These are phyloP conservation scores for Psammodynastes pulverulentus DNA, from an alignment of 2,113 vertebrate genomes.

Conservation along the genomic window DNA sequence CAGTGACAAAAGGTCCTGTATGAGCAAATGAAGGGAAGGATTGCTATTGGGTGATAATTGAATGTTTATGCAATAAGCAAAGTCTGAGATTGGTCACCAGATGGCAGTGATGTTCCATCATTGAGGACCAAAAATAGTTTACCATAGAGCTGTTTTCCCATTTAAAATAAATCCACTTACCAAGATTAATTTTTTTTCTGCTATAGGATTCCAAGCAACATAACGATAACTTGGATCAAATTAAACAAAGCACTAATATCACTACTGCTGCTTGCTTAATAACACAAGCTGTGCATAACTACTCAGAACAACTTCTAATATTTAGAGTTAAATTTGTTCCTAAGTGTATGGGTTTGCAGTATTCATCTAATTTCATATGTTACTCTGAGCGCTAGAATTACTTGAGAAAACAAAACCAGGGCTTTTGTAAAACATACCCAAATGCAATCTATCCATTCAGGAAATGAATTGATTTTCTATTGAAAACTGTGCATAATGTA, in stretches of 20 bases:
- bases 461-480: background rate
- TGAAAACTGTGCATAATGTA: background rate
- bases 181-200: constrained; percentile 54
- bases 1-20: background rate
- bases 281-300: background rate
- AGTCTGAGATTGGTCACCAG: constrained; percentile 21
- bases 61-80: background rate
- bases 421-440: background rate
- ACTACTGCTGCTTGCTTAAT: background rate
- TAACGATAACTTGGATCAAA: constrained; percentile 55
- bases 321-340: background rate
- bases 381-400: background rate
- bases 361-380: background rate
- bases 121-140: constrained; percentile 29
- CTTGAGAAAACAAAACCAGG: background rate
- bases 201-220: constrained; percentile 69
- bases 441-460: background rate
- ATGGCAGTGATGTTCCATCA: constrained; percentile 62
- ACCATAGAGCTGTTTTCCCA: constrained; percentile 46
- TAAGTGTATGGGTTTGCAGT: background rate
- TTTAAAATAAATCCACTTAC: constrained; percentile 73
- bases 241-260: constrained; percentile 58
- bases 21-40: background rate
- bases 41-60: background rate
- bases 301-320: background rate